Conservation (phyloP, 2,797 vertebrate species). For the Melopsittacus undulatus region DNA sequence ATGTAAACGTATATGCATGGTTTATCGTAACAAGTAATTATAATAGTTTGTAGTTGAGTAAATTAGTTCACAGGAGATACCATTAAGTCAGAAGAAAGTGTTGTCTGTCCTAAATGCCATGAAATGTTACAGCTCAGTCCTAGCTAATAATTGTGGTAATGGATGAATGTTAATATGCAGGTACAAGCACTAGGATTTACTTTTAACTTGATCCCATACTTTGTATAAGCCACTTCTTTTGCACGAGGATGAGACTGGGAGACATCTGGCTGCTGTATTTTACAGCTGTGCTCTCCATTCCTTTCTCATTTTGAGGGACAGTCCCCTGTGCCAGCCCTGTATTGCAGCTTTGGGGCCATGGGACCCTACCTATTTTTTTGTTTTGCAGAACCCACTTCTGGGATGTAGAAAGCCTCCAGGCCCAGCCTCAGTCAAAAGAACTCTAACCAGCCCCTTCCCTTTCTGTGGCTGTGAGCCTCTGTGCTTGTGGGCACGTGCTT, state of each 20-base stretch:
- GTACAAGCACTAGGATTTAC: not conserved
- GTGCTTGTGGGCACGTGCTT: not conserved
- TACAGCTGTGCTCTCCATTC: not conserved
- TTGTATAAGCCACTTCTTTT: not conserved
- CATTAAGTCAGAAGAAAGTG: not conserved
- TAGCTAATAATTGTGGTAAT: not conserved
- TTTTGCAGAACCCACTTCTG: not conserved
- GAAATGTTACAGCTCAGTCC: not conserved
- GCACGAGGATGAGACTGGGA: not conserved
- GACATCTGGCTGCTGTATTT: not conserved
- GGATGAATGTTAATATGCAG: not conserved
- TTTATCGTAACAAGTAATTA: not conserved
- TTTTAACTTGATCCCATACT: not conserved
- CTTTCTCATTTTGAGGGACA: accelerated
- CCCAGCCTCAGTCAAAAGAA: not conserved
- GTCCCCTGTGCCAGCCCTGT: not conserved
- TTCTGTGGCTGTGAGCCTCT: not conserved
- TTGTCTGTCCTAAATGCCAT: not conserved
- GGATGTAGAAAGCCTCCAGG: not conserved
- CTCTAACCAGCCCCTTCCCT: not conserved
- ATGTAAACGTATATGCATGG: not conserved
- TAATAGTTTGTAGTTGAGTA: not conserved
- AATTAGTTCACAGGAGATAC: not conserved
- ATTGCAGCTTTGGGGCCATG: not conserved
- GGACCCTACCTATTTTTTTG: not conserved